Evolutionary conservation across 2,113 vertebrate species (phyloP).

Genomic region (Mixornis gularis): DNA sequence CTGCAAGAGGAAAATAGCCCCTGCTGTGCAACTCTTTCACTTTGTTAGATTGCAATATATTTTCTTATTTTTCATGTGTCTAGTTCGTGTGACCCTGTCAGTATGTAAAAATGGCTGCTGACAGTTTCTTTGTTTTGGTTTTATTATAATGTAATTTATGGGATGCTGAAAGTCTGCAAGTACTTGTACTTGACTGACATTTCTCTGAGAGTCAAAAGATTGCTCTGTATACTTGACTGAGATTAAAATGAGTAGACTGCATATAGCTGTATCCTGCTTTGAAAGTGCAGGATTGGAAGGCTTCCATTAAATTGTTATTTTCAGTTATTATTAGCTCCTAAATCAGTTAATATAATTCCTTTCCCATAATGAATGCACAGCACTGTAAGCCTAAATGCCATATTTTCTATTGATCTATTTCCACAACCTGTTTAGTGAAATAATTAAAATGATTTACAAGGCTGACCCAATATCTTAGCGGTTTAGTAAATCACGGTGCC

Average conservation of each 20-base stretch:
- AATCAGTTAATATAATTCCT: constrained; percentile 61
- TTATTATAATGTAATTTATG: constrained; percentile 20
- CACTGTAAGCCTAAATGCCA: constrained; percentile 36
- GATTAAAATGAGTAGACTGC: constrained; percentile 10
- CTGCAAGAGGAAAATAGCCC: not conserved
- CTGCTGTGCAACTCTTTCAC: not conserved
- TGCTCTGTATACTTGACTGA: not conserved
- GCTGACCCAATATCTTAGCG: constrained; percentile 50
- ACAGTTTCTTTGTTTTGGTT: not conserved
- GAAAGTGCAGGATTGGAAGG: constrained; percentile 32
- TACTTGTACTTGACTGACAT: constrained; percentile 4
- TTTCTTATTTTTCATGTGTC: not conserved
- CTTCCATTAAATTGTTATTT: constrained; percentile 59
- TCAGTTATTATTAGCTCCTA: constrained; percentile 50
- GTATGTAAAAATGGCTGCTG: not conserved
- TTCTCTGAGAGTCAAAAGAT: constrained; percentile 26
- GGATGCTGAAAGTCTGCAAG: not conserved
- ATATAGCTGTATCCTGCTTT: not conserved
- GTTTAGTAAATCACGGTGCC: constrained; percentile 52
- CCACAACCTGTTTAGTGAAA: constrained; percentile 60
- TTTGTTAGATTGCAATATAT: not conserved
- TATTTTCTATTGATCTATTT: constrained; percentile 63
- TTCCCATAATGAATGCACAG: constrained; percentile 41
- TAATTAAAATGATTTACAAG: constrained; percentile 60
- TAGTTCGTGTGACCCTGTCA: not conserved